Conservation (phyloP, 2,113 vertebrate species). For the Callaeas wilsoni region DNA sequence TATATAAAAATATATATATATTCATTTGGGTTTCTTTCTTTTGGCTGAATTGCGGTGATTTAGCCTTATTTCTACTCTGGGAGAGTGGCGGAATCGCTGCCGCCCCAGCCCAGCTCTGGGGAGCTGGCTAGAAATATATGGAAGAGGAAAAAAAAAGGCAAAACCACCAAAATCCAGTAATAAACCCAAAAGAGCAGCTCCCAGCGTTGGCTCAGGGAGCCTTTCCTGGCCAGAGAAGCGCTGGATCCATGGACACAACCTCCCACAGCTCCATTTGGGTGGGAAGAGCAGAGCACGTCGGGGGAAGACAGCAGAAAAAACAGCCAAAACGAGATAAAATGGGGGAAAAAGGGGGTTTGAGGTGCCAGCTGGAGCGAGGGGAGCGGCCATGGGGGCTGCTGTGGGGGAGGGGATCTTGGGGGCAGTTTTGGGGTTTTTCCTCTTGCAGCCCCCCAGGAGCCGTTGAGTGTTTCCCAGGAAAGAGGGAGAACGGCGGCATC, state of each 20-base stretch:
- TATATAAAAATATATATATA: conserved; percentile 13
- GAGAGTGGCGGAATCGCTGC: conserved; percentile 58
- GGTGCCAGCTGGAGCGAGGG: neutral
- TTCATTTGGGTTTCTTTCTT: conserved; percentile 32
- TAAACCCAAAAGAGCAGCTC: conserved; percentile 57
- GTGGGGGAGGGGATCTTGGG: neutral
- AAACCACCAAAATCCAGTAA: conserved; percentile 12
- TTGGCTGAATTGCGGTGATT: conserved; percentile 68
- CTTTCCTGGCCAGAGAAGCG: neutral
- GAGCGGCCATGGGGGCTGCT: neutral
- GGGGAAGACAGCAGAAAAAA: neutral
- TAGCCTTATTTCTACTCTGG: conserved; percentile 66
- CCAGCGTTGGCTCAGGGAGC: neutral
- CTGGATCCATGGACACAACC: neutral
- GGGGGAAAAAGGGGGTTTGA: neutral
- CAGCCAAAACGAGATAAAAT: neutral
- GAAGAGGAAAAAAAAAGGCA: conserved; percentile 55
- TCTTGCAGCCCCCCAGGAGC: neutral
- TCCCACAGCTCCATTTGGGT: neutral
- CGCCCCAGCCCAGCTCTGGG: conserved; percentile 59
- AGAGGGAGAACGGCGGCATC: neutral
- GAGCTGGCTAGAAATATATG: conserved; percentile 62
- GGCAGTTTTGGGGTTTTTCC: neutral
- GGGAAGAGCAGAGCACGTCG: neutral
- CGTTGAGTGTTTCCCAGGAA: neutral